These are phyloP conservation scores for Hydroisotoma schaefferi DNA, from an alignment of 2,888 invertebrate genomes.

Conservation along the genomic window DNA sequence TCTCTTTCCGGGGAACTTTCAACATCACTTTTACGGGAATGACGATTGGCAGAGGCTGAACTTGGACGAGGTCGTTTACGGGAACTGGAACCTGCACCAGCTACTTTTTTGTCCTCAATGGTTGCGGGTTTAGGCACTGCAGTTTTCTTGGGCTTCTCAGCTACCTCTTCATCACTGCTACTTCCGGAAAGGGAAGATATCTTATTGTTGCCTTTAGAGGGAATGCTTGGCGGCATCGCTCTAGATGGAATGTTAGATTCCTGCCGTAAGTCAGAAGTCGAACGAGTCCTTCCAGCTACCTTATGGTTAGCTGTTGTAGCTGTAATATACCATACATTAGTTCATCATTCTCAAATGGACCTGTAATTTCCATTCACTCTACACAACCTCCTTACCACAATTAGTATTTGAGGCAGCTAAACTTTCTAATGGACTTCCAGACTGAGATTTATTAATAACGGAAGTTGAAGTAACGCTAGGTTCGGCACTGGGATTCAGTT, in stretches of 20 bases:
- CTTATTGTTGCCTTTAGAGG: slow-evolving; percentile 33
- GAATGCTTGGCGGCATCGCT: slow-evolving; percentile 25
- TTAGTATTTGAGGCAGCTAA: slow-evolving; percentile 13
- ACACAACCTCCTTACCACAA: slow-evolving; percentile 22
- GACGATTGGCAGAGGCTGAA: background rate
- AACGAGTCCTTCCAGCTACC: slow-evolving; percentile 17
- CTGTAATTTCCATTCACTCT: background rate
- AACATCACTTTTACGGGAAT: slow-evolving; percentile 15
- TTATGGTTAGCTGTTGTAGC: background rate
- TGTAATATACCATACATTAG: background rate
- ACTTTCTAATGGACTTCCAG: slow-evolving; percentile 40
- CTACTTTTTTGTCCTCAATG: slow-evolving; percentile 21
- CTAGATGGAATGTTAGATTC: slow-evolving; percentile 37
- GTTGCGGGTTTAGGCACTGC: slow-evolving; percentile 16
- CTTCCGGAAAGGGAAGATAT: slow-evolving; percentile 41
- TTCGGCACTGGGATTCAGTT: slow-evolving; percentile 36
- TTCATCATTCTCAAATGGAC: background rate
- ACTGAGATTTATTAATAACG: slow-evolving; percentile 37
- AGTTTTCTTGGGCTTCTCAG: slow-evolving; percentile 22
- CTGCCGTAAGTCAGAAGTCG: slow-evolving; percentile 23
- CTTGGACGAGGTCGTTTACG: slow-evolving; percentile 33
- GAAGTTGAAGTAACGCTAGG: slow-evolving; percentile 44
- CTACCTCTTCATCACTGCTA: slow-evolving; percentile 45
- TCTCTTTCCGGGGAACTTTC: slow-evolving; percentile 37
- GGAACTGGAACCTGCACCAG: slow-evolving; percentile 32